Evolutionary conservation across 2,888 invertebrate species (phyloP).

Genomic region (Subacronicta megacephala): DNA sequence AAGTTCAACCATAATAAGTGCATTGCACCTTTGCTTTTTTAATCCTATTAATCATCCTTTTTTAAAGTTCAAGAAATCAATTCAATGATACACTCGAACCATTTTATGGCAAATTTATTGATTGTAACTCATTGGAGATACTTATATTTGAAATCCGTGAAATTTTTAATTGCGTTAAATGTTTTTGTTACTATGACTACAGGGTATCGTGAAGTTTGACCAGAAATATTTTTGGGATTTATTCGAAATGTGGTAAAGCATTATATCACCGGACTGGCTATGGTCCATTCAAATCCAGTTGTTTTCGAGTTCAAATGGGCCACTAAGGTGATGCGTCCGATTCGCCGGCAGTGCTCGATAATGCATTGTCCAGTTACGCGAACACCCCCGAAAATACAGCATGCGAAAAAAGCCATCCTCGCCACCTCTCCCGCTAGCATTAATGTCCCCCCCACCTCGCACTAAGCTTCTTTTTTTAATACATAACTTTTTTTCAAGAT

Average conservation of each 20-base stretch:
- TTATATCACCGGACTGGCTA: slow-evolving; percentile 38
- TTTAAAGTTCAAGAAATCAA: slow-evolving; percentile 51
- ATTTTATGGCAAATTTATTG: slow-evolving; percentile 59
- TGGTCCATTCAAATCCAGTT: slow-evolving; percentile 67
- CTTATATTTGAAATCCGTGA: slow-evolving; percentile 59
- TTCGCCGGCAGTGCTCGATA: slow-evolving; percentile 78
- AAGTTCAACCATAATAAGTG: slow-evolving; percentile 37
- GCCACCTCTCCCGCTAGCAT: slow-evolving; percentile 84
- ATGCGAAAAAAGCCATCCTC: slow-evolving; percentile 87
- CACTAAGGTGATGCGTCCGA: slow-evolving; percentile 83
- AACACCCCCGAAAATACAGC: slow-evolving; percentile 88
- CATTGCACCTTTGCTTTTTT: slow-evolving; percentile 49
- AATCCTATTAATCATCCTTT: slow-evolving; percentile 43
- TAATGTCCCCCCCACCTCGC: slow-evolving; percentile 88
- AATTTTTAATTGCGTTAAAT: slow-evolving; percentile 60
- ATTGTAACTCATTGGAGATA: slow-evolving; percentile 58
- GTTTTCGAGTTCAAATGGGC: slow-evolving; percentile 76
- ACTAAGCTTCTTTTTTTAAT: slow-evolving; percentile 90
- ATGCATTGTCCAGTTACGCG: slow-evolving; percentile 88
- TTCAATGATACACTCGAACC: slow-evolving; percentile 54
- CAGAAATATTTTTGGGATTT: slow-evolving; percentile 37
- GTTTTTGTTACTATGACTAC: slow-evolving; percentile 48
- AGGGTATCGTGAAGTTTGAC: slow-evolving; percentile 38
- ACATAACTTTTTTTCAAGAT: slow-evolving; percentile 90
- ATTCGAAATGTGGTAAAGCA: slow-evolving; percentile 35